Evolutionary conservation across 2,888 invertebrate genomes (phyloP), one percentile per base, ranked within the genome.

Genomic region (Drosophila paranaensis): DNA sequence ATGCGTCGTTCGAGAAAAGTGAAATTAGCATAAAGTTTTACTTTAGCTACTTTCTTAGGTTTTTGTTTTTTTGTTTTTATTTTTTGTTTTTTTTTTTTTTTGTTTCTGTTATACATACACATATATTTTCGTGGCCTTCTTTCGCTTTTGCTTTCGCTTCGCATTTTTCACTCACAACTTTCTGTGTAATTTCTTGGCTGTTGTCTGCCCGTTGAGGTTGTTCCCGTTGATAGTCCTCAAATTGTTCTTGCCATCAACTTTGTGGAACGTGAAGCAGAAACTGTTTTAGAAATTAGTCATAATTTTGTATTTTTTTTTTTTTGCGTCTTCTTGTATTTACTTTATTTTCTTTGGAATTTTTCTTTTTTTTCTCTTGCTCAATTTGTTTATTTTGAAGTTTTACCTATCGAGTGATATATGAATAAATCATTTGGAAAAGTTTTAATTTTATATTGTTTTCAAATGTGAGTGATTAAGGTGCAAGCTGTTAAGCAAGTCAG

Each of bases 1-100:
- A 88, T 83, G 81, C 84, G 56, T 68, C 70, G 84, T 86, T 87
- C 74, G 72, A 79, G 79, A 84, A 89, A 88, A 84, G 88, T 84
- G 88, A 84, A 84, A 84, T 84, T 84, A 87, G 88, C 89, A 89
- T 84, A 87, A 87, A 81, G 71, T 84, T 76, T 68, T 55, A 69
- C 61, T 60, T 69, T 14, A 33, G 10, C 40, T 39, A 16, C 16
- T 54, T 30, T n/a, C 27, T 27, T 10, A 20, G 20, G 33, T 33
- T 33, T 6, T 20, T 37, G 27, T 14, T 37, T 14, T 16, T 35
- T 51, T n/a, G 1, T 20, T 20, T 30, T 8, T 45, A 56, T 56
- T 35, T 11, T 55, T 63, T 60, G n/a, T n/a, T n/a, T n/a, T n/a
- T 30, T 8, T 45, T 60, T 56, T 35, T 11, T 55, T 63, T 60